Evolutionary conservation across 2,113 vertebrate genomes (phyloP).

Genomic region (Scartelaos histophorus): DNA sequence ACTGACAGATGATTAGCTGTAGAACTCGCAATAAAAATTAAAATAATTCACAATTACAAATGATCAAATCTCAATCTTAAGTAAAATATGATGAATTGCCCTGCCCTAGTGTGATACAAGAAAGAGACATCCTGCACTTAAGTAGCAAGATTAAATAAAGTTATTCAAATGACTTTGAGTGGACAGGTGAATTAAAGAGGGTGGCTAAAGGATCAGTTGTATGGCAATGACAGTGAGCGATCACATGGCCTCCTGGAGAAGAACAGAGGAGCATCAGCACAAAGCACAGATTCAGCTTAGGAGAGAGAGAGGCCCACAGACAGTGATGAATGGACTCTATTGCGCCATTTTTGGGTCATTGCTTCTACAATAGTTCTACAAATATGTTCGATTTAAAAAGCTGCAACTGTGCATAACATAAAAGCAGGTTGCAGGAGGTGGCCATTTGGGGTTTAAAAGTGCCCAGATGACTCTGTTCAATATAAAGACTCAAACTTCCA

Average conservation of each 20-base stretch:
- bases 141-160: slow-evolving; percentile 16
- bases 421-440: slow-evolving; percentile 12
- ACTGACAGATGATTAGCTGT: no score
- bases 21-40: no score
- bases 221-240: slow-evolving; percentile 30
- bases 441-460: neutral
- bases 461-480: neutral
- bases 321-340: slow-evolving; percentile 35
- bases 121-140: neutral
- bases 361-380: slow-evolving; percentile 19
- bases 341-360: slow-evolving; percentile 31
- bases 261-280: slow-evolving; percentile 15
- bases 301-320: slow-evolving; percentile 11
- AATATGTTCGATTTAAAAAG: neutral
- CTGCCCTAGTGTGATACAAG: no score
- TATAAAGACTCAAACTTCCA: slow-evolving; percentile 10
- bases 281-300: slow-evolving; percentile 24
- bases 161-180: slow-evolving; percentile 18
- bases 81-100: no score
- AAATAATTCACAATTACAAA: no score
- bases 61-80: no score
- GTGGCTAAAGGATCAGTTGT: slow-evolving; percentile 17
- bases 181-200: slow-evolving; percentile 24
- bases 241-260: slow-evolving; percentile 18
- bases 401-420: slow-evolving; percentile 14